Evolutionary conservation across 2,888 invertebrate species (phyloP).

Genomic region (Celastrina argiolus): DNA sequence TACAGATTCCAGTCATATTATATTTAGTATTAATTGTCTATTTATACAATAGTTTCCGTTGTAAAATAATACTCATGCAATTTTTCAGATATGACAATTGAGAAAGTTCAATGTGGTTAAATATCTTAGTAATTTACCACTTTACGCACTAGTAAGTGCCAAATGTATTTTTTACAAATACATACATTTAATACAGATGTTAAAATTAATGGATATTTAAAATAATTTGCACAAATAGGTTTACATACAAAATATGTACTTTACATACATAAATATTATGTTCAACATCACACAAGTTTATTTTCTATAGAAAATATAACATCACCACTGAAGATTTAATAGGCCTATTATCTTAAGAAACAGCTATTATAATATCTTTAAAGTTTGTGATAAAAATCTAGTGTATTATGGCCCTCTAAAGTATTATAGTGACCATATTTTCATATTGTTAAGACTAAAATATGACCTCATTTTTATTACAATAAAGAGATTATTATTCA

Average conservation of each 20-base stretch:
- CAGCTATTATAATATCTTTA: not conserved
- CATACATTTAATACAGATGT: not conserved
- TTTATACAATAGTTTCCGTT: not conserved
- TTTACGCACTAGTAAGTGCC: not conserved
- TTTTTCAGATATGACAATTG: not conserved
- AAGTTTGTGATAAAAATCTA: conserved; percentile 4
- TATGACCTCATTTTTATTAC: conserved; percentile 13
- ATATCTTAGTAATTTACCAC: not conserved
- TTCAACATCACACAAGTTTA: not conserved
- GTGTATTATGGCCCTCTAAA: conserved; percentile 1
- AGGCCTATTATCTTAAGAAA: not conserved
- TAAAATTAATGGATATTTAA: not conserved
- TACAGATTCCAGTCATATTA: not conserved
- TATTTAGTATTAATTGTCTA: not conserved
- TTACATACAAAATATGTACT: not conserved
- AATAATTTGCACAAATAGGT: not conserved
- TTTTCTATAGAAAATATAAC: not conserved
- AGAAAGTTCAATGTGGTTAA: not conserved
- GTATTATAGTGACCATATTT: conserved; percentile 6
- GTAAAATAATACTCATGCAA: not conserved
- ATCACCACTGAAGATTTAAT: not conserved
- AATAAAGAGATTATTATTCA: conserved; percentile 21
- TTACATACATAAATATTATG: not conserved
- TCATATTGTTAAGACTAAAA: conserved; percentile 7
- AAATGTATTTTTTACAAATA: not conserved